These are phyloP conservation scores for Mugil cephalus DNA, from an alignment of 2,113 vertebrate genomes.

Conservation along the genomic window DNA sequence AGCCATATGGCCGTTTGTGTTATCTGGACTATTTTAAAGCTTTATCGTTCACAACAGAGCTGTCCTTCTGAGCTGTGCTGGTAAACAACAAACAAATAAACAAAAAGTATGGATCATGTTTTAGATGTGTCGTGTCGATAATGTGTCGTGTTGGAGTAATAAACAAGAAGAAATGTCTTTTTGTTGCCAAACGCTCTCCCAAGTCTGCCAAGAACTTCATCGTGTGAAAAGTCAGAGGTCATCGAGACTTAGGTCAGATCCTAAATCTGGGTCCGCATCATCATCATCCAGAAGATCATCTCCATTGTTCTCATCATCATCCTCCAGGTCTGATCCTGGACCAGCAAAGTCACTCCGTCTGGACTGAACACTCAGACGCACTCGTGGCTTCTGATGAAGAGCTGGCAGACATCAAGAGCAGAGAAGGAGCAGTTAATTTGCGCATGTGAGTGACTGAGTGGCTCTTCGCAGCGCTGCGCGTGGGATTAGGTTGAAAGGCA, in stretches of 20 bases:
- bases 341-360: constrained; percentile 67
- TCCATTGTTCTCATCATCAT: constrained; percentile 58
- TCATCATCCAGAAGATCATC: constrained; percentile 56
- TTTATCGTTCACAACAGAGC: not conserved
- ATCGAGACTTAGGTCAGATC: constrained; percentile 82
- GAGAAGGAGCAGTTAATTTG: constrained; percentile 40
- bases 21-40: not conserved
- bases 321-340: constrained; percentile 73
- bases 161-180: not conserved
- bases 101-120: too few relatives aligned
- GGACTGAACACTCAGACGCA: constrained; percentile 59
- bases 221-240: constrained; percentile 78
- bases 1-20: constrained; percentile 17
- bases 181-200: not conserved
- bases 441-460: not conserved
- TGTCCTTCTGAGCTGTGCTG: not conserved
- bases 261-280: constrained; percentile 63
- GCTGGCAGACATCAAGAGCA: constrained; percentile 43
- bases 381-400: constrained; percentile 51
- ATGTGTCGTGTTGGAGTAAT: not conserved
- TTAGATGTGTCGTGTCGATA: too few relatives aligned
- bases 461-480: constrained; percentile 12
- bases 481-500: constrained; percentile 48
- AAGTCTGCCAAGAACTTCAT: not conserved
- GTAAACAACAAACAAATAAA: too few relatives aligned